These are phyloP conservation scores for Archocentrus centrarchus DNA, from an alignment of 2,113 vertebrate species.

Conservation along the genomic window DNA sequence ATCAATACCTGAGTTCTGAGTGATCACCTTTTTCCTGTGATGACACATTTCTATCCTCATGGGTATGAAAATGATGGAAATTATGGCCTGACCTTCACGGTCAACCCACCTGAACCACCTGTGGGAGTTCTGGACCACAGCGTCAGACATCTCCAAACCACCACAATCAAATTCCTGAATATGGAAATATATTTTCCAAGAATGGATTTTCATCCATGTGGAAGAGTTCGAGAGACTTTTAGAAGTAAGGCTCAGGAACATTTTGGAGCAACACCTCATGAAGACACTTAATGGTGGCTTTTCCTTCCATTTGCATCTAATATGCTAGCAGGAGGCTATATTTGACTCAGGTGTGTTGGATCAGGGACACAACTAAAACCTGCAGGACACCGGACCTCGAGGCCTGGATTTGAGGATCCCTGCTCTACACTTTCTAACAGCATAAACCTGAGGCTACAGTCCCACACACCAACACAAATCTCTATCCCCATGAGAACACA, in stretches of 20 bases:
- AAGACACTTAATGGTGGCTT: background rate
- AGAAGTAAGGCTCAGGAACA: background rate
- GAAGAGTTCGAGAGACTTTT: background rate
- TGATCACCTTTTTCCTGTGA: constrained; percentile 10
- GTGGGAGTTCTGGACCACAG: background rate
- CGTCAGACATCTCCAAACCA: background rate
- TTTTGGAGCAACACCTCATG: background rate
- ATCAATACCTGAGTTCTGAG: background rate
- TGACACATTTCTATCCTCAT: background rate
- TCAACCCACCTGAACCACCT: constrained; percentile 5
- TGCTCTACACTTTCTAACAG: background rate
- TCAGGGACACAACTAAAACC: no score
- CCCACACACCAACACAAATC: background rate
- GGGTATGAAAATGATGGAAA: background rate
- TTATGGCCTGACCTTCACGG: background rate
- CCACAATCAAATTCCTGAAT: background rate
- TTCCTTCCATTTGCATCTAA: background rate
- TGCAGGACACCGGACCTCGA: no score
- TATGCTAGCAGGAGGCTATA: background rate
- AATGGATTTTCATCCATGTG: background rate
- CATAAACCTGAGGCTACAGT: background rate
- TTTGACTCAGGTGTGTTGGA: no score
- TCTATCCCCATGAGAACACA: background rate
- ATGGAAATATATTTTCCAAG: background rate
- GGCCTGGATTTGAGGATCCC: no score